Conservation (phyloP, 2,113 vertebrate species). For the Limanda limanda region DNA sequence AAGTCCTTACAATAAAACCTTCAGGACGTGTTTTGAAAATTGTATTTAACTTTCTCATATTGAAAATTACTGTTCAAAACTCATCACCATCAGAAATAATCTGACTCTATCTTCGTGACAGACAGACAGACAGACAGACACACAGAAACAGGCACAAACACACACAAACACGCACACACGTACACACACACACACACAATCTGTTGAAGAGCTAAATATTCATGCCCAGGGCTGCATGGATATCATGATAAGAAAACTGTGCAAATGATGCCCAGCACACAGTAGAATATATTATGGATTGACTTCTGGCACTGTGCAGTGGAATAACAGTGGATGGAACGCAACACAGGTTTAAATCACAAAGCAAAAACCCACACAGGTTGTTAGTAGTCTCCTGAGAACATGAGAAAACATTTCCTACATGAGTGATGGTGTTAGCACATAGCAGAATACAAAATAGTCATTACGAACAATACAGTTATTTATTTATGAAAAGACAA, state of each 20-base stretch:
- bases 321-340: slow-evolving; percentile 2
- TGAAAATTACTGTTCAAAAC: too few species aligned
- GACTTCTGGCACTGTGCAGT: slow-evolving; percentile 13
- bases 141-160: neutral
- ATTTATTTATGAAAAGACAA: slow-evolving; percentile 64
- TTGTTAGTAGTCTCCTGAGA: slow-evolving; percentile 43
- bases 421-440: slow-evolving; percentile 55
- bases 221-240: neutral
- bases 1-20: too few species aligned
- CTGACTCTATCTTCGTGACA: too few species aligned
- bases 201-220: slow-evolving; percentile 11
- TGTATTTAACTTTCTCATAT: too few species aligned
- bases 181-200: neutral
- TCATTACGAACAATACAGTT: slow-evolving; percentile 42
- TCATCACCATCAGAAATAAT: too few species aligned
- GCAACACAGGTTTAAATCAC: slow-evolving; percentile 47
- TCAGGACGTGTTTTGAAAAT: too few species aligned
- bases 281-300: slow-evolving; percentile 34
- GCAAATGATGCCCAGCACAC: neutral
- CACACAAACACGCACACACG: too few species aligned
- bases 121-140: too few species aligned
- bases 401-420: slow-evolving; percentile 27
- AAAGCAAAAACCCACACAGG: slow-evolving; percentile 31
- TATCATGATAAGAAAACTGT: neutral
- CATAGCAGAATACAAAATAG: slow-evolving; percentile 44